These are phyloP conservation scores for Polydrusus cervinus DNA, from an alignment of 2,888 invertebrate species.

Conservation along the genomic window DNA sequence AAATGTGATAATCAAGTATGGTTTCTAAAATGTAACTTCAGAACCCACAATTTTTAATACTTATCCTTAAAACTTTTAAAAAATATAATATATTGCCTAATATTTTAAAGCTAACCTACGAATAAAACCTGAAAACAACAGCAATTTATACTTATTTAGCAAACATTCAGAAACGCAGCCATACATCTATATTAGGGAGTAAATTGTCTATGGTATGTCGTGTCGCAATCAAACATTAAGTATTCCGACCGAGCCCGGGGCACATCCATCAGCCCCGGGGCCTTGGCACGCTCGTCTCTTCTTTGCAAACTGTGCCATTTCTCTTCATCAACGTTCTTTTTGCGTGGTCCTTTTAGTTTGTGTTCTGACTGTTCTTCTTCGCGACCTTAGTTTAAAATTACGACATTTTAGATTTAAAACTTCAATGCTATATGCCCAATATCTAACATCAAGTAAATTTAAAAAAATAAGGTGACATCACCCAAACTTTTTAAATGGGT, in stretches of 20 bases:
- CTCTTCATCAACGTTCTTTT: constrained; percentile 68
- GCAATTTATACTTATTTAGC: constrained; percentile 54
- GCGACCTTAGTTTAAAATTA: constrained; percentile 2
- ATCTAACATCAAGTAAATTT: too few relatives aligned
- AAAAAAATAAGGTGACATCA: too few relatives aligned
- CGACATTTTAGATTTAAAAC: neutral
- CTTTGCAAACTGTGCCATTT: constrained; percentile 66
- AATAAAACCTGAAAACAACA: constrained; percentile 50
- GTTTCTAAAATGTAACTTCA: neutral
- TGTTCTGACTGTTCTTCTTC: constrained; percentile 30
- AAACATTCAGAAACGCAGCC: constrained; percentile 41
- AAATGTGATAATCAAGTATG: too few relatives aligned
- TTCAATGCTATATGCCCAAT: too few relatives aligned
- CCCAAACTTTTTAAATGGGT: too few relatives aligned
- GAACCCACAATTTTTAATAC: neutral
- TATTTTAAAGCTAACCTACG: constrained; percentile 17
- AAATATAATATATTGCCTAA: neutral
- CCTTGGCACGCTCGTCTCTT: constrained; percentile 56
- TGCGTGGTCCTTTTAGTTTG: constrained; percentile 44
- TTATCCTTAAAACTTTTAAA: neutral
- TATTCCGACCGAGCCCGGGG: constrained; percentile 68
- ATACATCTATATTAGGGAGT: constrained; percentile 64
- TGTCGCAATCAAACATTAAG: constrained; percentile 68
- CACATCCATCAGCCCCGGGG: constrained; percentile 67
- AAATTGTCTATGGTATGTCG: constrained; percentile 66